Conservation (phyloP, 2,113 vertebrate genomes). For the Callaeas wilsoni region DNA sequence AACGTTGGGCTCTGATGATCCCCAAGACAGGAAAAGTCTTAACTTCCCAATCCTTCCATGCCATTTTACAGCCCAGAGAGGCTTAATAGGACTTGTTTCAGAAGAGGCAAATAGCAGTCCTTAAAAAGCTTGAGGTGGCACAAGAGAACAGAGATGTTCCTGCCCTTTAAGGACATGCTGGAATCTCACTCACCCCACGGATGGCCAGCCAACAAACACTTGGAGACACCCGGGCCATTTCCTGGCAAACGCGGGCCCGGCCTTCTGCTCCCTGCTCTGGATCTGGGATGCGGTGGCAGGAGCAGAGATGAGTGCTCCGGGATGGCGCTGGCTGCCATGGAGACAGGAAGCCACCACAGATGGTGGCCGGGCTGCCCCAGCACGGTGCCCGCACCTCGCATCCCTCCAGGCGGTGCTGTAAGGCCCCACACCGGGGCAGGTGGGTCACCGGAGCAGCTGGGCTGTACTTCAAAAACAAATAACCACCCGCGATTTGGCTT, state of each 20-base stretch:
- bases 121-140: neutral
- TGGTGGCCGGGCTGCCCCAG: neutral
- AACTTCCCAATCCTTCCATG: neutral
- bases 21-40: neutral
- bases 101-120: neutral
- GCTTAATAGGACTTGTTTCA: neutral
- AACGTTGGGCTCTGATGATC: neutral
- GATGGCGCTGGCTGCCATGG: neutral
- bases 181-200: accelerated
- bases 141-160: neutral
- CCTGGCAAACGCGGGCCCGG: neutral
- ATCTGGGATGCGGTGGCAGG: neutral
- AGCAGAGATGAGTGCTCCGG: neutral
- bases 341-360: neutral
- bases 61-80: neutral
- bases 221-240: neutral
- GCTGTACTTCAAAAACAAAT: neutral
- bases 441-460: neutral
- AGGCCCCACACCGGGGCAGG: neutral
- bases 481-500: accelerated
- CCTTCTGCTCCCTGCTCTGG: neutral
- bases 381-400: neutral
- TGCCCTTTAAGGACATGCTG: neutral
- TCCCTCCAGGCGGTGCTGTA: accelerated
- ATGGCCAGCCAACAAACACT: neutral